These are phyloP conservation scores for Athalia rosae DNA, from an alignment of 2,888 invertebrate species.

Conservation along the genomic window DNA sequence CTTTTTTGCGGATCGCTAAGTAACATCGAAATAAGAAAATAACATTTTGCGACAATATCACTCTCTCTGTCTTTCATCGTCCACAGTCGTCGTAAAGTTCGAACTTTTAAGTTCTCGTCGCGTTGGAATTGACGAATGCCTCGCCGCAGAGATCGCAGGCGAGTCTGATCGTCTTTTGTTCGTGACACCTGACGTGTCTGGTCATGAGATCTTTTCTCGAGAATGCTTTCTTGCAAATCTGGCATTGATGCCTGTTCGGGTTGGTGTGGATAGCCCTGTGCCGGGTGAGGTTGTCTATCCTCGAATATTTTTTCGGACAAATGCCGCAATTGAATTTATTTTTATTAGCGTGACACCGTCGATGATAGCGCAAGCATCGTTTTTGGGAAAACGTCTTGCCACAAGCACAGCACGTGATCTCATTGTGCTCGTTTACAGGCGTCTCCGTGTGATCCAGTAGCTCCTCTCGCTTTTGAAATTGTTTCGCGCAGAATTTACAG, in stretches of 20 bases:
- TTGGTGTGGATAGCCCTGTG: conserved; percentile 69
- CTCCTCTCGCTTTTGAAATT: conserved; percentile 58
- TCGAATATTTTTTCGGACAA: conserved; percentile 67
- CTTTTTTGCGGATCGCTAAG: no score
- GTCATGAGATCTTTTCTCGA: conserved; percentile 68
- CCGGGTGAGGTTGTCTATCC: conserved; percentile 67
- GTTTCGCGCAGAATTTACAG: conserved; percentile 65
- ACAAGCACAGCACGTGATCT: conserved; percentile 67
- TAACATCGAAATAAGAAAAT: no score
- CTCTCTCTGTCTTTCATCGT: background rate
- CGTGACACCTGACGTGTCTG: conserved; percentile 68
- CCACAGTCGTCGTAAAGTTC: background rate
- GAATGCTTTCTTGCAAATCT: conserved; percentile 66
- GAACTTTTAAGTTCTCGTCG: conserved; percentile 5
- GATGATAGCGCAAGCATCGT: conserved; percentile 67
- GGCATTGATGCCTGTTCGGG: conserved; percentile 67
- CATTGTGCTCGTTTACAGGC: conserved; percentile 59
- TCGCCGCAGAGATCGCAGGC: conserved; percentile 59
- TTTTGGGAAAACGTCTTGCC: conserved; percentile 66
- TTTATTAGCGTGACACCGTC: conserved; percentile 65
- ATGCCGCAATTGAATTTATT: conserved; percentile 67
- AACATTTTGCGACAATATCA: background rate
- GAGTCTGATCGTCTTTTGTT: conserved; percentile 61
- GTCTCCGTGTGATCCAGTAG: conserved; percentile 62
- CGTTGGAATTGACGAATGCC: background rate